Evolutionary conservation across 2,113 vertebrate genomes (phyloP), one percentile per base, ranked within the genome.

Genomic region (Opisthocomus hoazin): DNA sequence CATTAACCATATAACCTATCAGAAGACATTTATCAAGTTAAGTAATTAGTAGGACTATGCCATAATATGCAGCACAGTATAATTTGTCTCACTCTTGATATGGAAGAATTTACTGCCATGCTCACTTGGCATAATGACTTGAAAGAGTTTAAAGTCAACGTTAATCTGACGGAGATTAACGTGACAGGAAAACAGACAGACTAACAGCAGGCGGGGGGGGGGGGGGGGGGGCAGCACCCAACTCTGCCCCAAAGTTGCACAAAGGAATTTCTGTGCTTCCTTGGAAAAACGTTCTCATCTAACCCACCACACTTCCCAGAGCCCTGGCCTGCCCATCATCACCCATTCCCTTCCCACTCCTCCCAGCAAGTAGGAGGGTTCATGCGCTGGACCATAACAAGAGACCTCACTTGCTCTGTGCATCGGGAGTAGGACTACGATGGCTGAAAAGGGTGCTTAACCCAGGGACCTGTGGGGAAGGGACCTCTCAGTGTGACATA

Each of bases 21-120:
- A 90, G 83, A 87, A 93, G 84, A 65, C 94, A 91, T 97, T 95
- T 50, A 94, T 97, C 90, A 95, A 96, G 89, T 92, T 84, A 90
- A 89, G 80, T 84, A 91, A 79, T 93, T 96, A 94, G 77, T 15
- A 93, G 45, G 54, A 89, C 74, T 85, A 73, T 1, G 2, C 66
- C 50, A 73, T 51, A 91, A 95, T 79, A 77, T 10, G 41, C 81
- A 90, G 83, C 2, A 1, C 86, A 73, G 81, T 54, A 76, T 87
- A 85, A 91, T 96, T 83, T 87, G 86, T 93, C 89, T 94, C 90
- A 30, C 46, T 85, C 70, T 87, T 73, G 65, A 94, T 87, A 48
- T 21, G 50, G 90, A 94, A 94, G 90, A 94, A 96, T 95, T 91
- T 91, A 93, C 65, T 65, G 91, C 89, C 74, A 54, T 3, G 8